Conservation (phyloP, 1,140 invertebrate genomes). For the Leptestheria dahalacensis region DNA sequence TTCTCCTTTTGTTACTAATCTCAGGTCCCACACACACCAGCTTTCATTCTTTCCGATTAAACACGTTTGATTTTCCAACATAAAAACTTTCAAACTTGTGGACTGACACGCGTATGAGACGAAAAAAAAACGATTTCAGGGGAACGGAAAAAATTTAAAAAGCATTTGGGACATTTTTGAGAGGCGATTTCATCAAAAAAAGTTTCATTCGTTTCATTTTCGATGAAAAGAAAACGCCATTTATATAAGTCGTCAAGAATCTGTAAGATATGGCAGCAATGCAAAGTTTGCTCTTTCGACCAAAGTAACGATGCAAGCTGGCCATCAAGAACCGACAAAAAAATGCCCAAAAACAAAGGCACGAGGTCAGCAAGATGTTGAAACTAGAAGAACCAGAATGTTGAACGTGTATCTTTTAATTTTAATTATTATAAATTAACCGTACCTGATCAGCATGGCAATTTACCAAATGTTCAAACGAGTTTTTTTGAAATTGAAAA, state of each 20-base stretch:
- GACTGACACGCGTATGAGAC: too few relatives aligned
- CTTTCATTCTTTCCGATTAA: too few relatives aligned
- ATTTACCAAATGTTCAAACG: background rate
- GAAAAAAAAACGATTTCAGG: too few relatives aligned
- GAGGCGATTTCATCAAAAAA: too few relatives aligned
- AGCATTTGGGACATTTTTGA: too few relatives aligned
- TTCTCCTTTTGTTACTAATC: too few relatives aligned
- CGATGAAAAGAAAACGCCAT: background rate
- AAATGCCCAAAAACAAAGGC: background rate
- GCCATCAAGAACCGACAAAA: background rate
- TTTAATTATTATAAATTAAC: background rate
- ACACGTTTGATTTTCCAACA: too few relatives aligned
- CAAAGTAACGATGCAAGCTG: too few relatives aligned
- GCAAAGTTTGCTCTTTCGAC: background rate
- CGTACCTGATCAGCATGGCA: background rate
- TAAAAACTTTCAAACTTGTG: too few relatives aligned
- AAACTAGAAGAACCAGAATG: background rate
- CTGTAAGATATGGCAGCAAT: background rate
- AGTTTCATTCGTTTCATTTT: background rate
- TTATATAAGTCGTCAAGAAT: background rate
- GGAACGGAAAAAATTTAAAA: too few relatives aligned
- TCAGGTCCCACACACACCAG: too few relatives aligned
- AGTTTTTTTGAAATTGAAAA: background rate
- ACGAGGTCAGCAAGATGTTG: background rate
- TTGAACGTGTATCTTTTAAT: background rate